Evolutionary conservation across 1,140 invertebrate genomes (phyloP).

Genomic region (Sitobion miscanthi): DNA sequence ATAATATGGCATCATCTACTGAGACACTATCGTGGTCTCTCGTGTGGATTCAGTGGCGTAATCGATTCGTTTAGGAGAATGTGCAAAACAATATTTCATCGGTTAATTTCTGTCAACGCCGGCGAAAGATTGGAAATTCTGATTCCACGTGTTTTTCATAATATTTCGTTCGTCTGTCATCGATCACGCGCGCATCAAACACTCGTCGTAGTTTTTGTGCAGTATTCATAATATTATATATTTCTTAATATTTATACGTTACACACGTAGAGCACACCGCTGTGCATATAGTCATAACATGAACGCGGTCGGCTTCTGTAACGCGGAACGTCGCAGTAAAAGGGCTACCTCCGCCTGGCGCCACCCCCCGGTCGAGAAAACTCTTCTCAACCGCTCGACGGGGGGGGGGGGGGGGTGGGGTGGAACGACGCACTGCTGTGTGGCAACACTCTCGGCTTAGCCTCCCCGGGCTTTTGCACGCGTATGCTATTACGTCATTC

Average conservation of each 20-base stretch:
- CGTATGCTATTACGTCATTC: constrained; percentile 19
- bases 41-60: too few relatives aligned
- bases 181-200: neutral
- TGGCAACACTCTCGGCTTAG: neutral
- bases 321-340: neutral
- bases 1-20: neutral
- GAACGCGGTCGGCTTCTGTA: neutral
- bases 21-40: neutral
- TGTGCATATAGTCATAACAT: neutral
- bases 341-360: too few relatives aligned
- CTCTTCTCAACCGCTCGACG: neutral
- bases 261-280: too few relatives aligned
- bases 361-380: neutral
- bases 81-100: neutral
- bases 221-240: neutral
- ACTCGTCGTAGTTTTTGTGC: neutral
- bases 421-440: neutral
- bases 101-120: neutral
- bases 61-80: neutral
- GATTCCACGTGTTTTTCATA: too few relatives aligned
- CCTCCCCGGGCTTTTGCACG: neutral
- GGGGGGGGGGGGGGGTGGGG: neutral
- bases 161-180: neutral
- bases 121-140: neutral
- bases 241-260: neutral